Evolutionary conservation across 2,888 invertebrate species (phyloP).

Genomic region (Lymantria dispar): DNA sequence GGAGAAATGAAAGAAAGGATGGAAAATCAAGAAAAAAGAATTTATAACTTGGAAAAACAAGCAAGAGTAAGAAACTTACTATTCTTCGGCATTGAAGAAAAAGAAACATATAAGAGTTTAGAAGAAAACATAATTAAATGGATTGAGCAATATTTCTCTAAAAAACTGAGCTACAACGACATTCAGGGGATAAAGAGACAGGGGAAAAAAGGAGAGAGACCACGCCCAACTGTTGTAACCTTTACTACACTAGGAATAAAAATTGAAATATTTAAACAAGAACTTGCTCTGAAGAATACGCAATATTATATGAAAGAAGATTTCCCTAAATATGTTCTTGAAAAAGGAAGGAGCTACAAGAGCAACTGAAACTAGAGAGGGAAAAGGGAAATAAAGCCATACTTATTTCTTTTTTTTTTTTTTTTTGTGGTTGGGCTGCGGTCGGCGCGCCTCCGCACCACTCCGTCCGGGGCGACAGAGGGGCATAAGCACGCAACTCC

Average conservation of each 20-base stretch:
- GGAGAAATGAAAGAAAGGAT: too few species aligned
- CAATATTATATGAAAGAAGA: background rate
- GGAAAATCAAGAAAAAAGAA: background rate
- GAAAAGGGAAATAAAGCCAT: background rate
- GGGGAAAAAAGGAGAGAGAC: background rate
- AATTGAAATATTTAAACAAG: background rate
- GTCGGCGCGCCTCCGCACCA: too few species aligned
- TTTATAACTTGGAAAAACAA: slow-evolving; percentile 1
- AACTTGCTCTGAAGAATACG: background rate
- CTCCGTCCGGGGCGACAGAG: too few species aligned
- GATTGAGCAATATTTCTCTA: background rate
- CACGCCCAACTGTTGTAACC: background rate
- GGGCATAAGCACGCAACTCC: too few species aligned
- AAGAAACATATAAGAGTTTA: background rate
- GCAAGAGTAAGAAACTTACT: background rate
- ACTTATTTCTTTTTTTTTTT: too few species aligned
- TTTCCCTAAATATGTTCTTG: background rate
- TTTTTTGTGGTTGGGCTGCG: too few species aligned
- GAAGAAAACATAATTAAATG: background rate
- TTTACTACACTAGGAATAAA: background rate
- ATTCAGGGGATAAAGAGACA: background rate
- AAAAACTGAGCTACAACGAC: background rate
- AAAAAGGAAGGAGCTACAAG: background rate
- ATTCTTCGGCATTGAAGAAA: background rate
- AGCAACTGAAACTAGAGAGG: background rate